These are phyloP conservation scores for Ctenomys sociabilis DNA, from an alignment of 2,113 vertebrate genomes.

Conservation along the genomic window DNA sequence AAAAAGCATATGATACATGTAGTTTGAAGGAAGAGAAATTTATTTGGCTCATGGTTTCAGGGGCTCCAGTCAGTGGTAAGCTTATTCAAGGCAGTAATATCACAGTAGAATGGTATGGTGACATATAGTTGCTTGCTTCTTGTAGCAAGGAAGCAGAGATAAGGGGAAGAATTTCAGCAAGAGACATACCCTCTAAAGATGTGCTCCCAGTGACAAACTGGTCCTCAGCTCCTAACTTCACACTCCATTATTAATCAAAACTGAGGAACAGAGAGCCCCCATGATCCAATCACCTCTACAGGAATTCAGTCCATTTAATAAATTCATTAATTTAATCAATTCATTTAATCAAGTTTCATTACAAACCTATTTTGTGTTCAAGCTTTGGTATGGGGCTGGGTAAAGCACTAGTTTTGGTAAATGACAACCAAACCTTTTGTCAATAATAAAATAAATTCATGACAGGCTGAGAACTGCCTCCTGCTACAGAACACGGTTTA, in stretches of 20 bases:
- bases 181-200: neutral
- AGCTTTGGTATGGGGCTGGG: neutral
- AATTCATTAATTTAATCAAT: neutral
- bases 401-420: conserved; percentile 51
- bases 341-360: neutral
- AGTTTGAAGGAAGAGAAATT: neutral
- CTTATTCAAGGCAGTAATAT: neutral
- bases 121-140: neutral
- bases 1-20: neutral
- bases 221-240: neutral
- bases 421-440: conserved; percentile 19
- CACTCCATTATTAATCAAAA: neutral
- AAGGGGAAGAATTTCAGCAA: neutral
- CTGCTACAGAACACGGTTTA: conserved; percentile 28
- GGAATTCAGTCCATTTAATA: neutral
- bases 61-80: neutral
- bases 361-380: neutral
- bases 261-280: neutral
- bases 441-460: conserved; percentile 65
- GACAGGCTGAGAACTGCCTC: conserved; percentile 59
- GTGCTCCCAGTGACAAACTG: neutral
- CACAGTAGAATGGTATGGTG: neutral
- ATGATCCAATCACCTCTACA: neutral
- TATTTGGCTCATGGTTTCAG: neutral
- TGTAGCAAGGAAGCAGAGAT: neutral